Conservation (phyloP, 2,113 vertebrate species). For the Ammodytes dubius region DNA sequence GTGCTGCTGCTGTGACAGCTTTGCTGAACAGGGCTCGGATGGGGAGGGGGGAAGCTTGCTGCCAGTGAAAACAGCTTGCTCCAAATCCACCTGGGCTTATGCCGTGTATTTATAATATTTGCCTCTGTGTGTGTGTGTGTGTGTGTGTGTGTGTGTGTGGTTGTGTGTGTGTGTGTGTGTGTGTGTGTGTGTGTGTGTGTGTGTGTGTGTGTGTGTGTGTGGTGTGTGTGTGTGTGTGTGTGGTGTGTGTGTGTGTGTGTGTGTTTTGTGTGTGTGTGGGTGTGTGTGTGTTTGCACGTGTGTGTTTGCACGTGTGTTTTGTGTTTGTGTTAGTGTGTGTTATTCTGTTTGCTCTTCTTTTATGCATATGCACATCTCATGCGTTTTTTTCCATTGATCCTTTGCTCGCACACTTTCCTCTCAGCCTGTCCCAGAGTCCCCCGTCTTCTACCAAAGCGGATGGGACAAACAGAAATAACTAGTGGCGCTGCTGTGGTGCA, state of each 20-base stretch:
- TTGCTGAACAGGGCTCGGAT: constrained; percentile 93
- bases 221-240: constrained; percentile 44
- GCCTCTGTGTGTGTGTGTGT: constrained; percentile 47
- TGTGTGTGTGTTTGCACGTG: constrained; percentile 51
- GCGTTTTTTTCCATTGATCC: constrained; percentile 63
- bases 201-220: constrained; percentile 30
- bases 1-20: constrained; percentile 96
- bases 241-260: constrained; percentile 42
- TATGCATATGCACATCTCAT: constrained; percentile 55
- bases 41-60: constrained; percentile 80
- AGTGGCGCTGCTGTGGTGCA: constrained; percentile 41
- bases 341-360: constrained; percentile 43
- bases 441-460: constrained; percentile 60
- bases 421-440: constrained; percentile 61
- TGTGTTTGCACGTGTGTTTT: background rate
- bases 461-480: constrained; percentile 71
- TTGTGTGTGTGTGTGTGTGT: constrained; percentile 29
- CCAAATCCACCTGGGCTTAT: constrained; percentile 95
- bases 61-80: constrained; percentile 97
- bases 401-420: constrained; percentile 47
- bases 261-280: constrained; percentile 30
- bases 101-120: constrained; percentile 79
- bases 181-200: constrained; percentile 28
- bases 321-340: constrained; percentile 26
- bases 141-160: constrained; percentile 41